Percentiles rank a stretch among this genome's conserved stretches.
Conservation (phyloP, 2,113 vertebrate genomes). For the Tapirus terrestris region DNA sequence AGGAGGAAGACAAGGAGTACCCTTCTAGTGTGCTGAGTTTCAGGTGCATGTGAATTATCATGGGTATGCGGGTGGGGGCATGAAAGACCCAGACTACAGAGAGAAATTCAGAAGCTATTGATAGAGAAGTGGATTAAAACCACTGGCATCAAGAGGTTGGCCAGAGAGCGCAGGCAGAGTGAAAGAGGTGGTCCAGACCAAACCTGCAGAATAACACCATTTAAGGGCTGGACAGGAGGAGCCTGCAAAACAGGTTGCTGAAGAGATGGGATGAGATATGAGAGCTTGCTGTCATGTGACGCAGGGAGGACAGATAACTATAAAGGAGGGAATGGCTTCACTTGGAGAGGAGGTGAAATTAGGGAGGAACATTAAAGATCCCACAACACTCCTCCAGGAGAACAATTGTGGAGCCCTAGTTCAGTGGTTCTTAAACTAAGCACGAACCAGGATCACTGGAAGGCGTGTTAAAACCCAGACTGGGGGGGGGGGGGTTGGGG, state of each 20-base stretch:
- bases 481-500: too few relatives aligned
- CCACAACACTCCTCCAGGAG: not conserved
- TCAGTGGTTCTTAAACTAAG: too few relatives aligned
- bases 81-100: not conserved
- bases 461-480: not conserved
- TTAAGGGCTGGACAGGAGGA: too few relatives aligned
- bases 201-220: not conserved
- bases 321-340: not conserved
- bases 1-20: not conserved
- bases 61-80: not conserved
- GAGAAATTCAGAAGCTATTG: not conserved
- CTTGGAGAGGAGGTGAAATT: accelerated
- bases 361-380: accelerated
- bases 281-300: accelerated
- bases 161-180: accelerated
- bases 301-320: accelerated
- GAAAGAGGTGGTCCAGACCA: not conserved
- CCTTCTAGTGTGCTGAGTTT: accelerated
- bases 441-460: not conserved
- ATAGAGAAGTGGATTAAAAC: too few relatives aligned
- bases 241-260: accelerated
- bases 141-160: not conserved
- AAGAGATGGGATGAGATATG: not conserved
- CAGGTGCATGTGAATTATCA: too few relatives aligned
- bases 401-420: accelerated